These are phyloP conservation scores for Sebastes kiyomatsui DNA, from an alignment of 2,797 vertebrate genomes.

Conservation along the genomic window DNA sequence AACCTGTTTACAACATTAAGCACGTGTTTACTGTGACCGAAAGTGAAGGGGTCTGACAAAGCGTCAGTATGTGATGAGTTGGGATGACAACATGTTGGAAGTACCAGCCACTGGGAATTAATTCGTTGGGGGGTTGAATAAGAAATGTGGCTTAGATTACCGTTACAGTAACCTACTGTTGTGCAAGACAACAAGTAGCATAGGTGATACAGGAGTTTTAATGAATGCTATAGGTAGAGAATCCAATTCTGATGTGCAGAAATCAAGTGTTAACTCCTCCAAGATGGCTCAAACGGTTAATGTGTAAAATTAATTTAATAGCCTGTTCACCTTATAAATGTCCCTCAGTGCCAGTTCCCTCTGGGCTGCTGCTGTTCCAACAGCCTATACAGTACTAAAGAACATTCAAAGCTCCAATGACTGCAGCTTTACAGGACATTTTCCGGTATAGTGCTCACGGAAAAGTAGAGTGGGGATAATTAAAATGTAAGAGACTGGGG, in stretches of 20 bases:
- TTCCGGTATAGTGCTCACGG: neutral
- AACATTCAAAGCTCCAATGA: slow-evolving; percentile 24
- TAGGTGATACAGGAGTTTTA: neutral
- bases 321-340: slow-evolving; percentile 36
- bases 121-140: neutral
- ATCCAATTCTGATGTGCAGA: neutral
- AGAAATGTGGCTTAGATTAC: neutral
- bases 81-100: neutral
- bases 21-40: no score
- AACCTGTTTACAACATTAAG: no score
- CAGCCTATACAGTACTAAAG: slow-evolving; percentile 1
- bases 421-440: slow-evolving; percentile 18
- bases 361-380: slow-evolving; percentile 28
- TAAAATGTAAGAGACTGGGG: slow-evolving; percentile 37
- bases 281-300: neutral
- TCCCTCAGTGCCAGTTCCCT: slow-evolving; percentile 4
- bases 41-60: no score
- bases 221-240: neutral
- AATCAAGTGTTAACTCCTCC: neutral
- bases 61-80: no score
- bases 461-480: slow-evolving; percentile 34
- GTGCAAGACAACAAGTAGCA: neutral
- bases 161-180: neutral
- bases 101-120: neutral
- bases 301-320: slow-evolving; percentile 31